Evolutionary conservation across 2,797 vertebrate genomes (phyloP).

Genomic region (Epinephelus awoara): DNA sequence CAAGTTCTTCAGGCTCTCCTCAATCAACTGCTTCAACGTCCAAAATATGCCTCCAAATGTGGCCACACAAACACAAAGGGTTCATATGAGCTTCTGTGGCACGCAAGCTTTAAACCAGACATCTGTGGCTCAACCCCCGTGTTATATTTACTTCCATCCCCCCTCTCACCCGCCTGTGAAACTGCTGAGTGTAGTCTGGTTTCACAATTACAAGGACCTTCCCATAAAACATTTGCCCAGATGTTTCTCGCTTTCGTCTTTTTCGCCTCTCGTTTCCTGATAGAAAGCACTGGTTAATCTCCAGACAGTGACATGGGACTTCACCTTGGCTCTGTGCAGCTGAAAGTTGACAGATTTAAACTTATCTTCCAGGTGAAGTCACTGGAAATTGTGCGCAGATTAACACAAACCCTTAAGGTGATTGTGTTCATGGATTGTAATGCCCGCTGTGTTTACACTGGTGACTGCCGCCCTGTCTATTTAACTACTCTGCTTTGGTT

Average conservation of each 20-base stretch:
- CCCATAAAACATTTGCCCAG: conserved; percentile 22
- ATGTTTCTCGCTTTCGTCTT: conserved; percentile 16
- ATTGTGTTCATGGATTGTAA: neutral
- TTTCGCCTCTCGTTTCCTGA: conserved; percentile 35
- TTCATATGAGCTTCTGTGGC: neutral
- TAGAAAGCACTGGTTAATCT: conserved; percentile 4
- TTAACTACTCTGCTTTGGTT: neutral
- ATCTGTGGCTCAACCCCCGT: neutral
- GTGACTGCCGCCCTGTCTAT: neutral
- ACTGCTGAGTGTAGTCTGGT: conserved; percentile 32
- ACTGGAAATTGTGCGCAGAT: neutral
- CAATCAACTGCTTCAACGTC: neutral
- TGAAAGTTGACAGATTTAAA: neutral
- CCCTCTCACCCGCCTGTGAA: conserved; percentile 22
- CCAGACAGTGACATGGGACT: neutral
- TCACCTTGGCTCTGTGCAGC: no score
- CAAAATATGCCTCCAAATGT: neutral
- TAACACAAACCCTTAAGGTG: neutral
- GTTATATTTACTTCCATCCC: neutral
- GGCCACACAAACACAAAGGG: neutral
- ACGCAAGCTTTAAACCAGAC: neutral
- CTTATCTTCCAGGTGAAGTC: neutral
- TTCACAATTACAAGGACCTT: conserved; percentile 38
- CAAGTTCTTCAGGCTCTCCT: no score
- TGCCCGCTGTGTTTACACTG: no score